phyloP scores from a whole-genome alignment of 2,888 invertebrate genomes.

The Campoplex nolae region DNA sequence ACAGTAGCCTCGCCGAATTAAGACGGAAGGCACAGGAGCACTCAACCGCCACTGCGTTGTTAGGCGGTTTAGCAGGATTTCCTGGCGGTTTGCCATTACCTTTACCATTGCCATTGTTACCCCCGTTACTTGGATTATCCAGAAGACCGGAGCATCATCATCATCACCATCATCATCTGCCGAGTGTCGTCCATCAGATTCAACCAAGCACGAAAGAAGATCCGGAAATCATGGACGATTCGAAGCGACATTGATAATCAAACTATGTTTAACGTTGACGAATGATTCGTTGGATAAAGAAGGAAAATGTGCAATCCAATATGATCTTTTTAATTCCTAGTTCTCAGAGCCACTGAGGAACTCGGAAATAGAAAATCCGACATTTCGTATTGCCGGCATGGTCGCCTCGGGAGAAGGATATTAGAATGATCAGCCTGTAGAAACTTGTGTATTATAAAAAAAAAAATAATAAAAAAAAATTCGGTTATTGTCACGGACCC shows the following conservation, averaged over 20 bases:
- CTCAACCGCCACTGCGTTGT: constrained; percentile 89
- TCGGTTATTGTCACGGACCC: constrained; percentile 76
- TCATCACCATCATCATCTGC: constrained; percentile 83
- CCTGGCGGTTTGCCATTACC: constrained; percentile 83
- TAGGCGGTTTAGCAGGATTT: constrained; percentile 81
- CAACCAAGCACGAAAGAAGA: constrained; percentile 82
- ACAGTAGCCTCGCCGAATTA: constrained; percentile 95
- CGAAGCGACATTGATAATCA: constrained; percentile 17
- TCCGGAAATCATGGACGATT: constrained; percentile 74
- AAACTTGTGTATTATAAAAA: constrained; percentile 79
- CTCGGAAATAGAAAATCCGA: background rate
- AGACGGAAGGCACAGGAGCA: constrained; percentile 97
- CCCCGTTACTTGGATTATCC: constrained; percentile 85
- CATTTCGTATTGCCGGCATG: constrained; percentile 1
- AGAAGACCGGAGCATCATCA: constrained; percentile 84
- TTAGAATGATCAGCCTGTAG: constrained; percentile 74
- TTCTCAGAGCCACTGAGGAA: constrained; percentile 38
- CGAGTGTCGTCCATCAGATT: constrained; percentile 81
- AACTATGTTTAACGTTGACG: constrained; percentile 9
- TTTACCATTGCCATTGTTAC: constrained; percentile 86
- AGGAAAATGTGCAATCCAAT: constrained; percentile 47
- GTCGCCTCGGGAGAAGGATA: constrained; percentile 34
- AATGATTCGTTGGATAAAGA: background rate
- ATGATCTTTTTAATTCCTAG: constrained; percentile 3
- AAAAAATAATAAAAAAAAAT: constrained; percentile 44